Base-by-base conservation (phyloP, 2,113 vertebrate species). In the Carlito syrichta region DNA sequence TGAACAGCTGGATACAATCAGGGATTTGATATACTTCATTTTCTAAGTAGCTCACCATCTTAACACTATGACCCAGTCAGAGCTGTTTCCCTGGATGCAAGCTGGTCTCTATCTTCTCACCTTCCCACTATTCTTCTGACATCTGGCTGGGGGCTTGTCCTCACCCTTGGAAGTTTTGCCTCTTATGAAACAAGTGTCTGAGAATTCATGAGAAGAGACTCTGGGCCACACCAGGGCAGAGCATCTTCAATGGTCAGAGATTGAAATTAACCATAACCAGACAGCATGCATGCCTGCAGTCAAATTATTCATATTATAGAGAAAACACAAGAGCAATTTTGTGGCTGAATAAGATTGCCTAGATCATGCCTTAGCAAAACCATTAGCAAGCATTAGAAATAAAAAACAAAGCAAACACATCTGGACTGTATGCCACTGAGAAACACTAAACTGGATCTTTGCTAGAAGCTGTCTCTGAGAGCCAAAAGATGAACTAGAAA, bases 191-290 rank as follows among this genome's bases (percentile, higher is more conserved):
- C 62, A 93, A 88, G 71, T 89, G 79, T 90, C 87, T 97, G 52
- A 95, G 81, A 86, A 88, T 89, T 96, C 77, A 19, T 40, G 74
- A 89, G 93, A 79, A 96, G 56, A 69, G 48, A 62, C 6, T 45
- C 27, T 48, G 1, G 40, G 62, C 89, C 76, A 66, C 25, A 56
- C 66, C 69, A 35, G 30, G 17, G 56, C 79, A 83, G 54, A 90
- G 60, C 45, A 48, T 66, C 74, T 71, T 86, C 89, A 48, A 27
- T 8, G 86, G 45, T 52, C 60, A 92, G 94, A 89, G 86, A 58
- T 69, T 77, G 91, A 89, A 95, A 96, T 95, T 86, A 94, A 86
- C 88, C 96, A 73, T 79, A 93, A 90, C 82, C 95, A 96, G 94
- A 89, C 79, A 19, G 89, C 91, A 93, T 60, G 97, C 97, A 83